Evolutionary conservation across 2,113 vertebrate species (phyloP).

Genomic region (Melospiza melodia): DNA sequence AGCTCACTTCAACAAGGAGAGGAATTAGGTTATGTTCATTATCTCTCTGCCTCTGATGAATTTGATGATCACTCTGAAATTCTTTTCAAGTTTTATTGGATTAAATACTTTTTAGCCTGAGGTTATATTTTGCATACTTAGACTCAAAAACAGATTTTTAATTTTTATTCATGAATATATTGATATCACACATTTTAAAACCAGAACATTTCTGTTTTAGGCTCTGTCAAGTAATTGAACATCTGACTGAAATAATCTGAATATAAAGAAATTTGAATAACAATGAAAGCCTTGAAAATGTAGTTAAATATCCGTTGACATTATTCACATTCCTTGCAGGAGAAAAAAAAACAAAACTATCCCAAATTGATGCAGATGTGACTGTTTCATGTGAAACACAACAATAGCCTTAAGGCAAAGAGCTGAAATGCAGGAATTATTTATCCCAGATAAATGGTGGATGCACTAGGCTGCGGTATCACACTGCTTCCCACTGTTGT

Average conservation of each 20-base stretch:
- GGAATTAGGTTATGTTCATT: not conserved
- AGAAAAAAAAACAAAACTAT: not conserved
- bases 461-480: not conserved
- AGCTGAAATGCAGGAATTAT: not conserved
- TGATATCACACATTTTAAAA: not conserved
- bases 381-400: not conserved
- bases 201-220: not conserved
- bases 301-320: not conserved
- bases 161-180: conserved; percentile 30
- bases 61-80: not conserved
- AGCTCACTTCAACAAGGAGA: not conserved
- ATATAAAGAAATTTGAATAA: not conserved
- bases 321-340: not conserved
- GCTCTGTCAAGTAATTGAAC: not conserved
- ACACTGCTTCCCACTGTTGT: fast-evolving
- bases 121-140: not conserved
- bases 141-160: not conserved
- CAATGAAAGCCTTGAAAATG: not conserved
- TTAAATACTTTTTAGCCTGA: not conserved
- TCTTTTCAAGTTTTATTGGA: not conserved
- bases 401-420: not conserved
- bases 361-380: not conserved
- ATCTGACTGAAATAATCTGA: not conserved
- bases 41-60: not conserved
- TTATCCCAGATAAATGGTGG: not conserved